Base-by-base conservation (phyloP, 2,797 vertebrate species). In the Enteromius fasciolatus region DNA sequence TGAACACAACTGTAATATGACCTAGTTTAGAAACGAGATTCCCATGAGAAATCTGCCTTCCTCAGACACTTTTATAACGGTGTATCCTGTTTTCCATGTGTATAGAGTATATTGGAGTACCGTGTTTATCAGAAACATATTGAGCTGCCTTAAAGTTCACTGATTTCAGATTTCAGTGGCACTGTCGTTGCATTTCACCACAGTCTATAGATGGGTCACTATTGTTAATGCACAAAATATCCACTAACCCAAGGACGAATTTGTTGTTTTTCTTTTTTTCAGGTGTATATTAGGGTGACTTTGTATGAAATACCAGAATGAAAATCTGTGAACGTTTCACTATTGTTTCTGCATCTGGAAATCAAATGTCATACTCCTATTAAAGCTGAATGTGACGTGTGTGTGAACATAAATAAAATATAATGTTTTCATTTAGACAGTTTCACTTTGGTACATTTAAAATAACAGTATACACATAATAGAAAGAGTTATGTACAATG, bases 131-230 rank as follows among this genome's bases (percentile, higher is more conserved):
- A 33, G 8, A 61, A 23, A 72, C 4, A 36, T 12, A 10, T 28
- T 11, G 39, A 4, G 59, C 28, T 41, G 73, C 59, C 78, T 81
- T 63, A 63, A 46, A 44, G 23, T 70, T 52, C 28, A 18, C 15
- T n/a, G 15, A 31, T 46, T 31, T 64, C 61, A 50, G 17, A 36
- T 5, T 15, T 39, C 41, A 6, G 10, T 23, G 36, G 1, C 10
- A 23, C 18, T 54, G 73, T 75, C 50, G 1, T 41, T 33, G 54
- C 54, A 70, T 70, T 80, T 70, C 66, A 80, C 23, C 52, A 9
- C 33, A 18, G n/a, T 18, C 12, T 31, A 20, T 7, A 7, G 10
- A 52, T 9, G 8, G 1, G 2, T 75, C 73, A 17, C 12, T 75
- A 10, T 39, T 57, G 50, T 57, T 31, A 57, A 57, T 15, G 31